Evolutionary conservation across 2,888 invertebrate genomes (phyloP).

Genomic region (Euphydryas editha): DNA sequence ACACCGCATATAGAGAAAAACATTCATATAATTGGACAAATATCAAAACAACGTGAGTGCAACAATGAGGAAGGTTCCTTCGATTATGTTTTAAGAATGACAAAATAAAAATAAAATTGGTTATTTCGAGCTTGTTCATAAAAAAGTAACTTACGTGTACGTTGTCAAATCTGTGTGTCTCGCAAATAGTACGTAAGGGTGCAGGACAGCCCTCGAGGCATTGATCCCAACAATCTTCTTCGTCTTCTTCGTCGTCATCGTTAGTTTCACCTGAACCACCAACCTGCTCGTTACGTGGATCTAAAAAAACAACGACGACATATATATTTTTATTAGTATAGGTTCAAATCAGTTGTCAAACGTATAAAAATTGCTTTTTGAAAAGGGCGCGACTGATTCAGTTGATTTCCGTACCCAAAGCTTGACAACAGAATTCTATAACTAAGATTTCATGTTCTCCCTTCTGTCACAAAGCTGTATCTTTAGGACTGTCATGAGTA

Average conservation of each 20-base stretch:
- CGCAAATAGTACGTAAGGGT: slow-evolving; percentile 84
- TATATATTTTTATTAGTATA: neutral
- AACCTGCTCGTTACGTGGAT: slow-evolving; percentile 47
- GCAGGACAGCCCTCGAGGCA: slow-evolving; percentile 76
- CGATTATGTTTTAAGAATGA: neutral
- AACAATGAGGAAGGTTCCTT: no score
- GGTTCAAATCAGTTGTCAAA: no score
- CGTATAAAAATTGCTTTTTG: no score
- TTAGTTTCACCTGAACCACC: slow-evolving; percentile 48
- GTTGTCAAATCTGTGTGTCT: slow-evolving; percentile 91
- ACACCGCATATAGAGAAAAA: no score
- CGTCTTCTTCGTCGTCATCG: slow-evolving; percentile 47
- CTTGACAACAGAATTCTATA: no score
- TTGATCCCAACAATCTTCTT: slow-evolving; percentile 62
- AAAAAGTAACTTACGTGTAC: slow-evolving; percentile 85
- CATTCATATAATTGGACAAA: no score
- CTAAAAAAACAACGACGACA: slow-evolving; percentile 37
- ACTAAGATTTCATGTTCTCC: no score
- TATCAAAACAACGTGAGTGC: no score
- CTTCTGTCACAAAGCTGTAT: no score
- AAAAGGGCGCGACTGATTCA: no score
- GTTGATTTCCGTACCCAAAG: no score
- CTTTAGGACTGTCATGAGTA: no score
- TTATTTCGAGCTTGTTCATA: neutral
- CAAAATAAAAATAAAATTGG: neutral